Conservation (phyloP, 2,113 vertebrate genomes). For the Mobula birostris region DNA sequence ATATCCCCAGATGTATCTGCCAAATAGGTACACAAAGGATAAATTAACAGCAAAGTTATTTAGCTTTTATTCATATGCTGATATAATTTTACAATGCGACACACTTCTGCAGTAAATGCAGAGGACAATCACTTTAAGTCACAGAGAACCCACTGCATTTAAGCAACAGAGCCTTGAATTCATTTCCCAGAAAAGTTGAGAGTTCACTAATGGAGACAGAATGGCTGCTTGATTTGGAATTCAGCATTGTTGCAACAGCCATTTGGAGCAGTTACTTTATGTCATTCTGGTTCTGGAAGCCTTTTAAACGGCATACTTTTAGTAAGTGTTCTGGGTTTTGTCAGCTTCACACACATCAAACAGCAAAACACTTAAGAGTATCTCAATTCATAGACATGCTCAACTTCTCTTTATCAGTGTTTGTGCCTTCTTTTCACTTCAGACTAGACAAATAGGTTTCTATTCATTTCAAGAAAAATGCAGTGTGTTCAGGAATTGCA, state of each 20-base stretch:
- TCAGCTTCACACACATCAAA: conserved; percentile 23
- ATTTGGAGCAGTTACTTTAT: conserved; percentile 17
- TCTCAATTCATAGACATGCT: conserved; percentile 16
- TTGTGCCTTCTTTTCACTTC: conserved; percentile 34
- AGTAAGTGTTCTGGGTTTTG: conserved; percentile 19
- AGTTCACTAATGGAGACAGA: conserved; percentile 32
- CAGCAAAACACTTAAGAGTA: conserved; percentile 30
- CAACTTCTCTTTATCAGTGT: conserved; percentile 27
- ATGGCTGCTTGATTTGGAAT: conserved; percentile 28
- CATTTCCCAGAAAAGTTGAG: not conserved
- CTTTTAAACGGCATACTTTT: conserved; percentile 30
- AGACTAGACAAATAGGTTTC: conserved; percentile 30
- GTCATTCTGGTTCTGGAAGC: not conserved
- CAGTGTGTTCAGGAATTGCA: not conserved
- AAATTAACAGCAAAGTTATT: not conserved
- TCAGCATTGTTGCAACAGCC: conserved; percentile 10
- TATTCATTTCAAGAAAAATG: conserved; percentile 17
- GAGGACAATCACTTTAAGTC: not conserved
- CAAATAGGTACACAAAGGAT: not conserved
- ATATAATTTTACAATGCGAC: not conserved
- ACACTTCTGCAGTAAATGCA: not conserved
- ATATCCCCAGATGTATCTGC: not conserved
- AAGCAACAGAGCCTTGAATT: not conserved
- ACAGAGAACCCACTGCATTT: not conserved
- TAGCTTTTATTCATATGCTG: not conserved